These are phyloP conservation scores for Chalcis sispes DNA, from an alignment of 2,888 invertebrate genomes.

Conservation along the genomic window DNA sequence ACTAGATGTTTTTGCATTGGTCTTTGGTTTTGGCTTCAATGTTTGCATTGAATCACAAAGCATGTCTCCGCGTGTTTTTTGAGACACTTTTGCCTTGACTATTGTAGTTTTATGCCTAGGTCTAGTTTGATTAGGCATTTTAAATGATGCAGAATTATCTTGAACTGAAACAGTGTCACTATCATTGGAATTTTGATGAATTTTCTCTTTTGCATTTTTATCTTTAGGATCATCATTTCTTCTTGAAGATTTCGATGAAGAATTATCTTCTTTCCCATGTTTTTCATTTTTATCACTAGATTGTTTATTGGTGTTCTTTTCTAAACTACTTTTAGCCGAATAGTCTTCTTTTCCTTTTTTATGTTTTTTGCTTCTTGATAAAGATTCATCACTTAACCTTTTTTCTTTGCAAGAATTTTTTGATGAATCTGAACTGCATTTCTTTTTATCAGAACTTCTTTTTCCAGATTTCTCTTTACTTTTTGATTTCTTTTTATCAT, in stretches of 20 bases:
- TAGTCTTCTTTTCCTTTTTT: constrained; percentile 7
- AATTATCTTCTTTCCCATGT: constrained; percentile 21
- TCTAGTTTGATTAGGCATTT: constrained; percentile 61
- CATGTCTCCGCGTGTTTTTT: constrained; percentile 79
- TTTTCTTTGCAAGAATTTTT: constrained; percentile 13
- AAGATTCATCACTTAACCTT: background rate
- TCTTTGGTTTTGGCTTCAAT: constrained; percentile 75
- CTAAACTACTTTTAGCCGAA: background rate
- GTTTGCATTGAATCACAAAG: constrained; percentile 75
- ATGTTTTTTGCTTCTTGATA: constrained; percentile 1
- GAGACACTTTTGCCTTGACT: constrained; percentile 77
- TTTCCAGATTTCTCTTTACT: constrained; percentile 64
- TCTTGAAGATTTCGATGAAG: background rate
- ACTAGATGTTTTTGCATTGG: constrained; percentile 46
- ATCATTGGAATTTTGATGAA: background rate
- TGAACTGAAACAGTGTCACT: constrained; percentile 25
- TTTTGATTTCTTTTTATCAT: constrained; percentile 78
- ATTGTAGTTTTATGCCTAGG: constrained; percentile 60
- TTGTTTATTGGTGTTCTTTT: background rate
- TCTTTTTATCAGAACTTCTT: constrained; percentile 43
- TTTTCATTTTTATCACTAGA: constrained; percentile 14
- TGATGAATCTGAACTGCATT: constrained; percentile 21
- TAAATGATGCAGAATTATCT: constrained; percentile 51
- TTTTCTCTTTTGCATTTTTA: constrained; percentile 18
- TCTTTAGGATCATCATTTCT: background rate